Base-by-base conservation (phyloP, 2,888 invertebrate genomes). In the Cordilura impudica region DNA sequence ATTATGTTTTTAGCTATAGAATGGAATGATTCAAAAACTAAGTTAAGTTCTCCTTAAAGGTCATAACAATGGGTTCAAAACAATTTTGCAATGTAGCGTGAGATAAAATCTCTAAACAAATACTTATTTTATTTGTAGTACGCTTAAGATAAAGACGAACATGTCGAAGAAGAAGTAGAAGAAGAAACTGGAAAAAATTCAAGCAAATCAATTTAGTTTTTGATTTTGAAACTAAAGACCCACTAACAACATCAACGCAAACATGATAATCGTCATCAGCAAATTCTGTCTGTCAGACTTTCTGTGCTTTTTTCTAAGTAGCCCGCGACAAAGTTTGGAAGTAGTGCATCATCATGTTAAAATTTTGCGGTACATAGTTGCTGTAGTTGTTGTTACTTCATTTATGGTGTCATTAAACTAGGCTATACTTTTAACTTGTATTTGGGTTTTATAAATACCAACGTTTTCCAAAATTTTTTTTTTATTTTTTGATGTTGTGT, bases 71-170 rank as follows among this genome's bases (percentile, higher is more conserved):
- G 76, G 78, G 83, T 81, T 83, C 75, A 82, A 83, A 81, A 81
- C 75, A 81, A 83, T 83, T 83, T 82, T 60, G 78, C 81, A 82
- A 83, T 73, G 72, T 74, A 81, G 82, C 83, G 83, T 83, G 83
- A 83, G 83, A 83, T 83, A 82, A 82, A 82, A 82, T 81, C 82
- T 65, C 19, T 63, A 69, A 63, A 35, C 58, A 69, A 78, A 73
- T 63, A 76, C 56, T 63, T 49, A 19, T 29, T 39, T n/a, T n/a
- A n/a, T n/a, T n/a, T 2, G n/a, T n/a, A 39, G 35, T 29, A 29
- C 53, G 12, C 16, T 60, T 43, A 26, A 39, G 7, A 35, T 43
- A 66, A 77, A 31, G 18, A 26, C 31, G 16, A 58, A 21, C 54
- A 14, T n/a, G 19, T n/a, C n/a, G n/a, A n/a, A n/a, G n/a, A n/a